Conservation (phyloP, 2,888 invertebrate species). For the Platynereis dumerilii region DNA sequence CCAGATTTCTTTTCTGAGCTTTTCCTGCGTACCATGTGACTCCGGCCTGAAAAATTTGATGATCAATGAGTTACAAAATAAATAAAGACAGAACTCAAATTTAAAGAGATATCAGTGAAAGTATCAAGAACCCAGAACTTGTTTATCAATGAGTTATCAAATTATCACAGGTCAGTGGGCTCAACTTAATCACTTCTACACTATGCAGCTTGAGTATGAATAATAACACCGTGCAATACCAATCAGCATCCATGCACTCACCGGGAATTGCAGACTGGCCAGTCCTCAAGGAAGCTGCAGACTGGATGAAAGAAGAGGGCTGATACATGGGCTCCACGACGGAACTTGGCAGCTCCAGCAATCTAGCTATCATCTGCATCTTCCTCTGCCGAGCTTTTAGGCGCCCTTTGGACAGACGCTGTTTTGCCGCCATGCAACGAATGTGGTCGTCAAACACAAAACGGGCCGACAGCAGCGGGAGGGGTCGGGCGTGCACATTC, state of each 20-base stretch:
- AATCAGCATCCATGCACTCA: no score
- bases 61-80: no score
- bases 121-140: no score
- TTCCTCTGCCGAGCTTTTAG: conserved; percentile 95
- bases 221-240: no score
- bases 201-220: no score
- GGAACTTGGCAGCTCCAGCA: conserved; percentile 72
- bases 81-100: no score
- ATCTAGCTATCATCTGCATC: conserved; percentile 91
- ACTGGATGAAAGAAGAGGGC: conserved; percentile 19
- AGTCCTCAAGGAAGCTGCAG: conserved; percentile 26
- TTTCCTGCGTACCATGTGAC: conserved; percentile 12
- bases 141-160: no score
- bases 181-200: no score
- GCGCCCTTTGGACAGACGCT: conserved; percentile 71
- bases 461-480: conserved; percentile 58
- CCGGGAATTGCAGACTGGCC: conserved; percentile 12
- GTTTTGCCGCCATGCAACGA: conserved; percentile 90
- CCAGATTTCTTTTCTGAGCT: background rate
- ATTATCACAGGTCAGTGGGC: no score
- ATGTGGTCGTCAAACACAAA: conserved; percentile 99
- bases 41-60: conserved; percentile 19
- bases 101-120: no score
- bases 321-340: conserved; percentile 39
- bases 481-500: conserved; percentile 63